These are phyloP conservation scores for Amiota mariae DNA, from an alignment of 2,888 invertebrate genomes.

Conservation along the genomic window DNA sequence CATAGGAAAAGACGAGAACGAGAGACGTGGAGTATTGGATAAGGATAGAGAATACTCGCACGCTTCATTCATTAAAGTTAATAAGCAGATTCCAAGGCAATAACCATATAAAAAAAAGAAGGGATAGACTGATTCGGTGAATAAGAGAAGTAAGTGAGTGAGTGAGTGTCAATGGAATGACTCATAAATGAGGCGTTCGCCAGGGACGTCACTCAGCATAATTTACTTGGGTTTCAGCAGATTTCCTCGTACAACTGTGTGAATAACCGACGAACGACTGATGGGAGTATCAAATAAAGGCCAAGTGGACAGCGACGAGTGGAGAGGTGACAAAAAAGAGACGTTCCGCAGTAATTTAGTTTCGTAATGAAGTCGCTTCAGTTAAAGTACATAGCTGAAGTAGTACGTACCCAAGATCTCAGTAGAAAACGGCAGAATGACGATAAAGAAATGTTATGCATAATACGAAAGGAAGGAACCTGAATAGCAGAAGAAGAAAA, in stretches of 20 bases:
- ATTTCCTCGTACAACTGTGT: neutral
- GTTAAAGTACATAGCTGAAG: neutral
- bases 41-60: neutral
- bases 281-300: neutral
- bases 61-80: constrained; percentile 24
- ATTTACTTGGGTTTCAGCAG: constrained; percentile 22
- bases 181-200: neutral
- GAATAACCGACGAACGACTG: neutral
- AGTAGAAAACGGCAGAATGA: too few species aligned
- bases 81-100: constrained; percentile 21
- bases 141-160: too few species aligned
- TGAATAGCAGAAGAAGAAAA: constrained; percentile 6
- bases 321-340: too few species aligned
- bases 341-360: neutral
- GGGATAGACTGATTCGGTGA: too few species aligned
- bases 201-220: constrained; percentile 22
- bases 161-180: too few species aligned
- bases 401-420: too few species aligned
- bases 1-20: neutral
- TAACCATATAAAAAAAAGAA: neutral
- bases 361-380: neutral
- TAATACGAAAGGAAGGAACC: too few species aligned
- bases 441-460: too few species aligned
- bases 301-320: neutral
- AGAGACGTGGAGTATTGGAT: neutral